Evolutionary conservation across 1,140 invertebrate species (phyloP).

Genomic region (Matsumurasca onukii): DNA sequence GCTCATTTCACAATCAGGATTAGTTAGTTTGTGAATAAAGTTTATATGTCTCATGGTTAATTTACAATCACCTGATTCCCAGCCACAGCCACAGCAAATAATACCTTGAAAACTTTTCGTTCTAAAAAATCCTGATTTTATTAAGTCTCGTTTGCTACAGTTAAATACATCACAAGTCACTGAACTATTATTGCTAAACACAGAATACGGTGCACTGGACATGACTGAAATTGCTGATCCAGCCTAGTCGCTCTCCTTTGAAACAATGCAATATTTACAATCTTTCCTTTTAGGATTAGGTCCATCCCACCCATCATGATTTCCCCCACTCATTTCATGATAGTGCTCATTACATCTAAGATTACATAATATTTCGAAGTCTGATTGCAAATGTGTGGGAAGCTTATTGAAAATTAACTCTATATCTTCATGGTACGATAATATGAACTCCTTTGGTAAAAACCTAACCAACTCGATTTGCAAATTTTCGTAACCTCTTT

Average conservation of each 20-base stretch:
- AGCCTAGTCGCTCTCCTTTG: background rate
- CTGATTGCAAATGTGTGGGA: background rate
- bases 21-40: background rate
- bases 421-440: background rate
- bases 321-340: background rate
- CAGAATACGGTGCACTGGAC: background rate
- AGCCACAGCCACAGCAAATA: conserved; percentile 8
- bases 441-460: conserved; percentile 3
- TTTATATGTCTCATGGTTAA: background rate
- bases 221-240: background rate
- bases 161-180: background rate
- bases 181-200: background rate
- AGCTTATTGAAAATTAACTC: background rate
- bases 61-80: background rate
- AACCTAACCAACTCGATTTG: background rate
- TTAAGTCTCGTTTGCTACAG: background rate
- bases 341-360: conserved; percentile 5
- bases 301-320: conserved; percentile 1
- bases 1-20: background rate
- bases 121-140: conserved; percentile 3
- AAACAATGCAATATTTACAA: background rate
- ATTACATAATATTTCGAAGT: background rate
- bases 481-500: background rate
- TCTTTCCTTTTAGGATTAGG: background rate
- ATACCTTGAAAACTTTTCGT: conserved; percentile 5